A percentile compares a stretch with the other conserved stretches of the same genome.
phyloP scores from a whole-genome alignment of 2,797 vertebrate genomes.

The Crenichthys baileyi region DNA sequence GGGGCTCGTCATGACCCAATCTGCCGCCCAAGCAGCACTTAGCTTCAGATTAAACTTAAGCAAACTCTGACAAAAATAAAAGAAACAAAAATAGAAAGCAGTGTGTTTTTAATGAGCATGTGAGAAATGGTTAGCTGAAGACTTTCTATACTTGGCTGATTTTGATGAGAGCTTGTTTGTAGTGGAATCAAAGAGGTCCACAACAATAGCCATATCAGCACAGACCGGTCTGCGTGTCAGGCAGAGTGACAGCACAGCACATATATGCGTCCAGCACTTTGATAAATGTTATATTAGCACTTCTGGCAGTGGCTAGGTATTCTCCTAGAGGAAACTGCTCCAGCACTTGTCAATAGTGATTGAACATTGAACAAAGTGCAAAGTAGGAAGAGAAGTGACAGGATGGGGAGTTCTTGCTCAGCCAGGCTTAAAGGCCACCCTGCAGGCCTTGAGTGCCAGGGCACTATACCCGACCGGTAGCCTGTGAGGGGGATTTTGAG shows the following conservation, averaged over 20 bases:
- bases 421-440: conserved; percentile 93
- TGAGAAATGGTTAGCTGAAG: conserved; percentile 36
- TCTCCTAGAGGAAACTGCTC: conserved; percentile 87
- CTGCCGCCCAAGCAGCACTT: conserved; percentile 87
- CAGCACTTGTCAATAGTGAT: conserved; percentile 92
- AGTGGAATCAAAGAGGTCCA: conserved; percentile 70
- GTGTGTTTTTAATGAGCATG: conserved; percentile 67
- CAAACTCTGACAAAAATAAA: conserved; percentile 78
- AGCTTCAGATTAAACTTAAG: conserved; percentile 88
- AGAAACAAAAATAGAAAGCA: conserved; percentile 65
- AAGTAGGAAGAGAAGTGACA: conserved; percentile 82
- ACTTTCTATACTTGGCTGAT: conserved; percentile 79
- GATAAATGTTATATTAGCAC: conserved; percentile 96
- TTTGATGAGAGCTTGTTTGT: conserved; percentile 78
- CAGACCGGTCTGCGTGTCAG: conserved; percentile 70
- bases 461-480: conserved; percentile 56
- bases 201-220: conserved; percentile 67
- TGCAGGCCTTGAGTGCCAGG: conserved; percentile 83
- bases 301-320: conserved; percentile 83
- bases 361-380: conserved; percentile 78
- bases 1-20: conserved; percentile 82
- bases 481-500: conserved; percentile 53
- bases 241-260: conserved; percentile 79
- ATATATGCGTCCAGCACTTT: conserved; percentile 71
- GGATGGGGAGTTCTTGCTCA: conserved; percentile 86